These are phyloP conservation scores for Patella vulgata DNA, from an alignment of 1,140 invertebrate genomes.

Conservation along the genomic window DNA sequence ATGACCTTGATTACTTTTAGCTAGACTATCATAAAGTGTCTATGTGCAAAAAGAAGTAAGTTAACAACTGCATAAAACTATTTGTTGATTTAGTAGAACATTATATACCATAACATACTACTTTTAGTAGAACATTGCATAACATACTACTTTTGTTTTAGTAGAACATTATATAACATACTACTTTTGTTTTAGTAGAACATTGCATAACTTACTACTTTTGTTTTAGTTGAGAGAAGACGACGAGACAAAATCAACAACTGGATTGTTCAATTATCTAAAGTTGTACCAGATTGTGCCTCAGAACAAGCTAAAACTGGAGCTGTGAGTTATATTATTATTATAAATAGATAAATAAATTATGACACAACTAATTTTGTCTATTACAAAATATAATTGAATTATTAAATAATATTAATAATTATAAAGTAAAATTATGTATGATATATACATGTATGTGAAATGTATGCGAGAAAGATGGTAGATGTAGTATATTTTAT, in stretches of 20 bases:
- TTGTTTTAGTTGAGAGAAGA: slow-evolving; percentile 68
- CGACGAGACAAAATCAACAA: slow-evolving; percentile 92
- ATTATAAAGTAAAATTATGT: not conserved
- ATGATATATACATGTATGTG: not conserved
- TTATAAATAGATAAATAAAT: not conserved
- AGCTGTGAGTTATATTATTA: slow-evolving; percentile 21
- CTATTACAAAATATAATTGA: not conserved
- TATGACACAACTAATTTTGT: not conserved
- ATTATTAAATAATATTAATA: not conserved
- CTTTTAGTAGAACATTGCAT: too few species aligned
- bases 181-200: too few species aligned
- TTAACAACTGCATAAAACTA: too few species aligned
- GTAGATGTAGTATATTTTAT: not conserved
- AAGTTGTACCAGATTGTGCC: slow-evolving; percentile 74
- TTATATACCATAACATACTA: too few species aligned
- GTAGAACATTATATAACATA: too few species aligned
- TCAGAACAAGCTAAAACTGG: slow-evolving; percentile 64
- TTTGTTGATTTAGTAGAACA: too few species aligned
- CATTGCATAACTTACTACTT: too few species aligned
- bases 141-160: too few species aligned
- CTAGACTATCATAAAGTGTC: too few species aligned
- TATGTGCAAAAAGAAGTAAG: too few species aligned
- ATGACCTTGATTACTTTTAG: too few species aligned
- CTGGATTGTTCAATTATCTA: slow-evolving; percentile 92
- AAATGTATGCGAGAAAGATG: not conserved